Evolutionary conservation across 2,888 invertebrate species (phyloP), one percentile per base, ranked within the genome.

Genomic region (Diabrotica balteata): DNA sequence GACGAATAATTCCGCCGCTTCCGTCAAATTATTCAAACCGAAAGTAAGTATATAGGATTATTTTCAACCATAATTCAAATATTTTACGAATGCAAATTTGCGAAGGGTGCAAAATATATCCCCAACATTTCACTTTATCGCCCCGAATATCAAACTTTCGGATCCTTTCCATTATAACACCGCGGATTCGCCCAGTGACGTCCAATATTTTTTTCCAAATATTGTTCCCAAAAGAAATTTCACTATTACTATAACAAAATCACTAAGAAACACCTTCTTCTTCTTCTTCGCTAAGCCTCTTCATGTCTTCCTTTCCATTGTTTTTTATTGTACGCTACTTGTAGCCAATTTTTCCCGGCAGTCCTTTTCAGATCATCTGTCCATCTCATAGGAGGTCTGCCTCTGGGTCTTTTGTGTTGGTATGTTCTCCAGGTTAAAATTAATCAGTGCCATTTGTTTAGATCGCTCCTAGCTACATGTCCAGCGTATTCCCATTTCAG

Each of bases 61-160:
- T 64, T 64, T 64, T 64, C 58, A 45, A 46, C 58, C 64, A 52
- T 64, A 64, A 64, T 64, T 64, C 63, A 63, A 63, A 63, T 63
- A 57, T 57, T 63, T 57, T 32, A 49, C 46, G 10, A 64, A 64
- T 64, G 64, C 64, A 64, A 64, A 64, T 64, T 64, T 46, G 58
- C 58, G 32, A 58, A 64, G 64, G 64, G 64, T 64, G 58, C 58
- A 52, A 64, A 64, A 64, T 64, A 64, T 59, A 64, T 62, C 54
- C 50, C 57, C 51, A 57, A 57, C 57, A 45, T 63, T 63, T 57
- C 57, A 63, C 58, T 64, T 64, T 59, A 64, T 64, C 64, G 51
- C 43, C 45, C n/a, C 45, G 59, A 64, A 58, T 63, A 63, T 67
- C 54, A 59, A 59, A 59, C 17, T 59, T 67, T 63, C 55, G 49